Percentiles rank a stretch among this genome's conserved stretches.
These are phyloP conservation scores for Mustela nigripes DNA, from an alignment of 2,113 vertebrate species.

Conservation along the genomic window DNA sequence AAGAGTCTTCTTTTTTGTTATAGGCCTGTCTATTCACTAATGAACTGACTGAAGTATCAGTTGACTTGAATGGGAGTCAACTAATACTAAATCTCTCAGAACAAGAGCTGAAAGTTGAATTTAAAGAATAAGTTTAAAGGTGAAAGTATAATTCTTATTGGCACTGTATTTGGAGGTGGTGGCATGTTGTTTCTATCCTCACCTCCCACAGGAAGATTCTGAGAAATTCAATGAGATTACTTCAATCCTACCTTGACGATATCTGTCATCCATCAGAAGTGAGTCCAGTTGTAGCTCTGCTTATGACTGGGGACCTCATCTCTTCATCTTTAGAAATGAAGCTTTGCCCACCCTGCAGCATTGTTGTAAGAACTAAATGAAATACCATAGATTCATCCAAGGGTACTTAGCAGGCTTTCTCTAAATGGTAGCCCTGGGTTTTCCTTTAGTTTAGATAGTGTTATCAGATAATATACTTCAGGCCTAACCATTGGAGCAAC, in stretches of 20 bases:
- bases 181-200: not conserved
- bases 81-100: not conserved
- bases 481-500: not conserved
- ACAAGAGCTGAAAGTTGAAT: not conserved
- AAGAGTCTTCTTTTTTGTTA: slow-evolving; percentile 10
- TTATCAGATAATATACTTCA: slow-evolving; percentile 26
- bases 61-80: slow-evolving; percentile 24
- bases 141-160: slow-evolving; percentile 1
- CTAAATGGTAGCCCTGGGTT: not conserved
- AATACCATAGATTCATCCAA: not conserved
- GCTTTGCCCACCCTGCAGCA: not conserved
- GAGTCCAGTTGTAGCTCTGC: not conserved
- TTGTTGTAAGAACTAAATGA: slow-evolving; percentile 19
- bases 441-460: not conserved
- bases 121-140: slow-evolving; percentile 1
- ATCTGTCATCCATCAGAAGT: not conserved
- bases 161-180: not conserved
- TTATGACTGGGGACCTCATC: not conserved
- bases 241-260: not conserved
- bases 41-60: slow-evolving; percentile 29
- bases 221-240: not conserved
- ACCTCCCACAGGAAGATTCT: not conserved
- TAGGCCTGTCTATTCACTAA: slow-evolving; percentile 23
- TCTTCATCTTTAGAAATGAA: slow-evolving; percentile 16
- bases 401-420: not conserved